Percentiles rank a stretch among this genome's conserved stretches.
phyloP scores from a whole-genome alignment of 2,113 vertebrate genomes.

The Phaethornis superciliosus region DNA sequence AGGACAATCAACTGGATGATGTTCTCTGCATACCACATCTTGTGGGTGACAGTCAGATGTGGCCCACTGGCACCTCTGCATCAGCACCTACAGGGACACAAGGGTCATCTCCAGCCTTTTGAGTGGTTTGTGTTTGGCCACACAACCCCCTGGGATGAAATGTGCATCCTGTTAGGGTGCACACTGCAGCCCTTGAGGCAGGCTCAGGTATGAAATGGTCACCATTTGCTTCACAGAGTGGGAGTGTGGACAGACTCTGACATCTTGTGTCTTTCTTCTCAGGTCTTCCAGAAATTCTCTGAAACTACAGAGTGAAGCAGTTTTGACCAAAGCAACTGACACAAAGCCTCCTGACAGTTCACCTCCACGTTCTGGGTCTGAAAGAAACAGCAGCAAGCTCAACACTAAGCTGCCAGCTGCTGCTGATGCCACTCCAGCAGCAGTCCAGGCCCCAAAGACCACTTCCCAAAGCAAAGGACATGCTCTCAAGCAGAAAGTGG shows the following conservation, averaged over 20 bases:
- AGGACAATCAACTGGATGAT: rapidly evolving
- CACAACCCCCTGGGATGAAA: neutral
- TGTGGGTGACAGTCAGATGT: neutral
- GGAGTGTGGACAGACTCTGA: neutral
- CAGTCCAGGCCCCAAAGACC: constrained; percentile 11
- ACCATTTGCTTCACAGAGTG: neutral
- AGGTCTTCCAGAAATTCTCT: constrained; percentile 73
- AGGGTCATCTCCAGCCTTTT: neutral
- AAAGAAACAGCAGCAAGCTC: neutral
- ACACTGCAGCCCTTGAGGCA: neutral
- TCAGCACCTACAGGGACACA: neutral
- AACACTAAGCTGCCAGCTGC: neutral
- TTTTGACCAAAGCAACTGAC: constrained; percentile 66
- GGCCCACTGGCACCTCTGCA: no score
- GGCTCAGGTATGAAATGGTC: neutral
- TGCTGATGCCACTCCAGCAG: neutral
- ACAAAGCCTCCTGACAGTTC: constrained; percentile 15
- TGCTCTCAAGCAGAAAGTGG: constrained; percentile 46
- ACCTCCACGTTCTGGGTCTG: constrained; percentile 3
- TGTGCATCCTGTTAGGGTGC: neutral
- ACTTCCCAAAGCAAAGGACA: neutral
- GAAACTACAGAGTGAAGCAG: constrained; percentile 55
- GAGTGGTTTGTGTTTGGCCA: neutral
- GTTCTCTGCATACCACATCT: neutral
- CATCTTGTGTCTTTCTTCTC: neutral